Conservation (phyloP, 2,797 vertebrate species). For the Crocidura indochinensis region DNA sequence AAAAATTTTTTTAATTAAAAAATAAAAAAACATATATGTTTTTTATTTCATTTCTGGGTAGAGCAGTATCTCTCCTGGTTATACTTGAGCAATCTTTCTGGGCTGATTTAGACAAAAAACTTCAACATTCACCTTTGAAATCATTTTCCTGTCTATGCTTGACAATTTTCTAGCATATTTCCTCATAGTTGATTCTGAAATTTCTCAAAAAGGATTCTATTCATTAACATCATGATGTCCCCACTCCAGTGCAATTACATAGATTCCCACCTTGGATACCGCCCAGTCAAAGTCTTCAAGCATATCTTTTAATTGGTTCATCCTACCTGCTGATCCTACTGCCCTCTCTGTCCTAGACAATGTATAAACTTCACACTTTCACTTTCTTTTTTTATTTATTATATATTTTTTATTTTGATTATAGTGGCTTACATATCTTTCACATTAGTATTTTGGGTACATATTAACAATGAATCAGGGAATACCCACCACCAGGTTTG, state of each 20-base stretch:
- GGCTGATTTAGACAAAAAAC: neutral
- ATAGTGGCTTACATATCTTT: too few species aligned
- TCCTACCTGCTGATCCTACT: neutral
- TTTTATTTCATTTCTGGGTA: conserved; percentile 1
- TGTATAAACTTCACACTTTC: neutral
- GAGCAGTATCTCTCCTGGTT: neutral
- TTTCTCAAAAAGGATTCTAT: neutral
- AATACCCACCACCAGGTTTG: too few species aligned
- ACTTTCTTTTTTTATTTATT: too few species aligned
- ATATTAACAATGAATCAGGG: too few species aligned
- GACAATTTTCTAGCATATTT: too few species aligned
- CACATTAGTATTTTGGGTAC: too few species aligned
- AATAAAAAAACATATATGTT: neutral
- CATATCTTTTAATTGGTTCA: neutral
- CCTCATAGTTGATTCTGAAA: neutral
- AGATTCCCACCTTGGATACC: too few species aligned
- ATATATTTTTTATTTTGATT: too few species aligned
- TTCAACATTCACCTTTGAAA: neutral
- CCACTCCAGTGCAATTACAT: neutral
- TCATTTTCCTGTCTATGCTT: too few species aligned
- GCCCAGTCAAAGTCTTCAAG: neutral
- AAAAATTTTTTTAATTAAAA: neutral
- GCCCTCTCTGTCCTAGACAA: neutral
- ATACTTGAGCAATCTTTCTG: neutral
- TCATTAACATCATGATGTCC: neutral